Conservation (phyloP, 35 echinoderm and acorn worm genomes). For the Lytechinus pictus region DNA sequence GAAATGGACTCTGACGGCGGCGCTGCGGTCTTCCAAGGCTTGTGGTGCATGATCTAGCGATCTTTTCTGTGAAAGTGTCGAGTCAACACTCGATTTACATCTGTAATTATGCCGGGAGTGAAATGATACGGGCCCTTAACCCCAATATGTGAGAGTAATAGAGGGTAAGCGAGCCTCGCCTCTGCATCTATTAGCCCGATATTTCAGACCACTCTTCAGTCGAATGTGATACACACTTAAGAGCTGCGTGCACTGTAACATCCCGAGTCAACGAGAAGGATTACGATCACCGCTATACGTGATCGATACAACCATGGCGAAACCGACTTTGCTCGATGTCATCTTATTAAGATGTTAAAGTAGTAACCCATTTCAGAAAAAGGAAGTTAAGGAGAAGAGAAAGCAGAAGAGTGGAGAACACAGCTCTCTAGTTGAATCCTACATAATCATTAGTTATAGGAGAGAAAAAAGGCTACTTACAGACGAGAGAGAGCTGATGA, state of each 20-base stretch:
- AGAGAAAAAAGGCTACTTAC: too few relatives aligned
- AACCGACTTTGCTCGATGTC: neutral
- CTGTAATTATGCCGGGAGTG: conserved; percentile 43
- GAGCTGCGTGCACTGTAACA: conserved; percentile 28
- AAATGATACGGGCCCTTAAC: conserved; percentile 48
- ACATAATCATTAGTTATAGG: too few relatives aligned
- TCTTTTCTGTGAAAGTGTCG: conserved; percentile 20
- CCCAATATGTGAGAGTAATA: conserved; percentile 39
- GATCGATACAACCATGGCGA: neutral
- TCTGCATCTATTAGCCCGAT: conserved; percentile 46
- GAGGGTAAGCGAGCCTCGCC: conserved; percentile 31
- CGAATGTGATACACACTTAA: conserved; percentile 24
- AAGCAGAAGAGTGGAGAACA: neutral
- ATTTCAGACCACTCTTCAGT: conserved; percentile 32
- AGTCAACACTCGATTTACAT: conserved; percentile 47
- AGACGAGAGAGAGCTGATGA: too few relatives aligned
- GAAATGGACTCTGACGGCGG: neutral
- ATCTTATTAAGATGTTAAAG: neutral
- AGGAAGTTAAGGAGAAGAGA: neutral
- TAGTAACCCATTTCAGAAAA: neutral
- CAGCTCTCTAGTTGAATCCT: too few relatives aligned
- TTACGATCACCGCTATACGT: conserved; percentile 1
- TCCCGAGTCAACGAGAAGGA: neutral
- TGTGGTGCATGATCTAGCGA: neutral
- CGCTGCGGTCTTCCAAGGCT: neutral